phyloP scores from a whole-genome alignment of 2,888 invertebrate genomes.

The Eustalomyia histrio region DNA sequence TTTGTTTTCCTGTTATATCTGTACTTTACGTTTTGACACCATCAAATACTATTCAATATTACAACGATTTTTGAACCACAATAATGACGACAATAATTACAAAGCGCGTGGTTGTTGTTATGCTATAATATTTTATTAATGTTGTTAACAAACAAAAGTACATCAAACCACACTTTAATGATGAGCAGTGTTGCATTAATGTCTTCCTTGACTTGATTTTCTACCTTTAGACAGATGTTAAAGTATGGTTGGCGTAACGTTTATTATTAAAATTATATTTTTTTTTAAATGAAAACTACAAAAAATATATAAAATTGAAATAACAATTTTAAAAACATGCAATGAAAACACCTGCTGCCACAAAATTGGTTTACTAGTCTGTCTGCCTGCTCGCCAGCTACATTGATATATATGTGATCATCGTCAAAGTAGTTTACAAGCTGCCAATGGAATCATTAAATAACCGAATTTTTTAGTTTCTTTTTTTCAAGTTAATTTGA shows the following conservation, averaged over 20 bases:
- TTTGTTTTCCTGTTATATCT: not conserved
- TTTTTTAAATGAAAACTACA: not conserved
- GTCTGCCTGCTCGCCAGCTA: not conserved
- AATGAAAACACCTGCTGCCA: slow-evolving; percentile 57
- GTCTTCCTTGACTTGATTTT: slow-evolving; percentile 48
- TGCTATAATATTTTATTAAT: slow-evolving; percentile 48
- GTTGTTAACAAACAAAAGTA: slow-evolving; percentile 26
- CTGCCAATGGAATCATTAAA: slow-evolving; percentile 19
- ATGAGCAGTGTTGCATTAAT: slow-evolving; percentile 52
- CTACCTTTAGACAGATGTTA: slow-evolving; percentile 44
- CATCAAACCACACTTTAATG: slow-evolving; percentile 34
- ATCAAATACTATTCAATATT: slow-evolving; percentile 30
- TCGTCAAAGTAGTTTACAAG: slow-evolving; percentile 14
- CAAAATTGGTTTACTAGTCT: slow-evolving; percentile 14
- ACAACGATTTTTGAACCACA: slow-evolving; percentile 24
- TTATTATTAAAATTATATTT: slow-evolving; percentile 32
- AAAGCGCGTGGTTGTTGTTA: slow-evolving; percentile 55
- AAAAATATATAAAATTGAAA: not conserved
- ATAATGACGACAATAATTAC: slow-evolving; percentile 38
- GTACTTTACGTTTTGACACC: slow-evolving; percentile 17
- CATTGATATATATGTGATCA: too few relatives aligned
- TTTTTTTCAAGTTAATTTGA: slow-evolving; percentile 49
- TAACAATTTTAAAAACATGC: slow-evolving; percentile 46
- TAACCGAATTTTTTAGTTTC: slow-evolving; percentile 30
- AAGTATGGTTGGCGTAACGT: slow-evolving; percentile 41